Percentiles rank a stretch among this genome's conserved stretches.
Conservation (phyloP, 2,888 invertebrate genomes). For the Arenicola marina region DNA sequence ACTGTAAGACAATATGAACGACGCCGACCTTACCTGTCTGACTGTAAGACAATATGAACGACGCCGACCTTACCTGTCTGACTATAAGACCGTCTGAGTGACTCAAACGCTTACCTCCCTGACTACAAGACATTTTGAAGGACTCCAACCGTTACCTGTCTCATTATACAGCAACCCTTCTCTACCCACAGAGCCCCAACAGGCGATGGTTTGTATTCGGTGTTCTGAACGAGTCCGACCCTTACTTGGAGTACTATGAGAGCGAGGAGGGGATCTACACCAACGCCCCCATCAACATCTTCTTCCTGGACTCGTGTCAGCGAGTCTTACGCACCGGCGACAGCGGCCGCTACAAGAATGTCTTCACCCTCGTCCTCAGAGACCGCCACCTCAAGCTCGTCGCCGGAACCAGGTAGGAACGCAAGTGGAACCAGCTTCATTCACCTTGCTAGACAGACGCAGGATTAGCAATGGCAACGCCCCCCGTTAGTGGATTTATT, state of each 20-base stretch:
- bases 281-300: constrained; percentile 38
- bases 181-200: constrained; percentile 40
- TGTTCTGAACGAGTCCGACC: constrained; percentile 34
- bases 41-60: too few relatives aligned
- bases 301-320: constrained; percentile 38
- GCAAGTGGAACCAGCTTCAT: too few relatives aligned
- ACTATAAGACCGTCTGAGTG: too few relatives aligned
- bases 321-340: constrained; percentile 38
- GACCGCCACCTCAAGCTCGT: constrained; percentile 42
- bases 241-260: constrained; percentile 49
- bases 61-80: too few relatives aligned
- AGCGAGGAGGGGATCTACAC: constrained; percentile 43
- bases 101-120: too few relatives aligned
- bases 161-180: neutral
- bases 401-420: constrained; percentile 42
- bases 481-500: too few relatives aligned
- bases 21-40: too few relatives aligned
- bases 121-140: too few relatives aligned
- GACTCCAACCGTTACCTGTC: too few relatives aligned
- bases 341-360: constrained; percentile 31
- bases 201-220: constrained; percentile 51
- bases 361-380: constrained; percentile 45
- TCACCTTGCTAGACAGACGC: too few relatives aligned
- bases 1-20: too few relatives aligned
- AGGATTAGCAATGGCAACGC: too few relatives aligned